phyloP scores from a whole-genome alignment of 2,113 vertebrate genomes.

The Elephas maximus region DNA sequence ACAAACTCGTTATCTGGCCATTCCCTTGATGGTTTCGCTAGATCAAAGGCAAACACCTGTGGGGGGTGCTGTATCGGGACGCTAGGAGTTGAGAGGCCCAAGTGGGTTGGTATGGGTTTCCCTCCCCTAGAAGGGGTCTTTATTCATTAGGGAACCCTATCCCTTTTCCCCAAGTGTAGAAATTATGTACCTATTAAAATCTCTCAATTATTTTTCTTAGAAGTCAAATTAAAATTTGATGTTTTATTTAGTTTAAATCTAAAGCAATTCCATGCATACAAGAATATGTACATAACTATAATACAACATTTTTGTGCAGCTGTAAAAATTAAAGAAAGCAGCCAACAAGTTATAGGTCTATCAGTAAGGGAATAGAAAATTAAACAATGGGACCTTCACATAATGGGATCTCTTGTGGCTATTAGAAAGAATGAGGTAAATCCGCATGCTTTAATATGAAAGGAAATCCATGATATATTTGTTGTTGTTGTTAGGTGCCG shows the following conservation, averaged over 20 bases:
- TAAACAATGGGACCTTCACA: accelerated
- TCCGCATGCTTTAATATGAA: accelerated
- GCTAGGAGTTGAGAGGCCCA: accelerated
- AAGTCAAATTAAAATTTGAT: not conserved
- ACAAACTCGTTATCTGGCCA: not conserved
- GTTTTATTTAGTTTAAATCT: not conserved
- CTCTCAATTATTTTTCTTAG: not conserved
- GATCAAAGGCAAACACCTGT: not conserved
- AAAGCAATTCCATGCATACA: not conserved
- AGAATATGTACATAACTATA: not conserved
- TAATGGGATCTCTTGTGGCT: not conserved
- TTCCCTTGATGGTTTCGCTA: no score
- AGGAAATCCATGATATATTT: accelerated
- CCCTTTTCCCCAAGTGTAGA: not conserved
- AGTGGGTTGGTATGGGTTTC: accelerated
- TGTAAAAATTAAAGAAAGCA: not conserved
- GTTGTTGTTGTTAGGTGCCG: no score
- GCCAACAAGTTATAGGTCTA: not conserved
- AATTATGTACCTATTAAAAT: not conserved
- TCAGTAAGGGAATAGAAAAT: not conserved
- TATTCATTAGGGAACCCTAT: not conserved
- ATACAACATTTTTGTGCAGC: not conserved
- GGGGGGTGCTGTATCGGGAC: accelerated
- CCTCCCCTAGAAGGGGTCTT: not conserved
- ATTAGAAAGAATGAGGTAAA: not conserved